These are phyloP conservation scores for Speoplatyrhinus poulsoni DNA, from an alignment of 2,113 vertebrate species.

Conservation along the genomic window DNA sequence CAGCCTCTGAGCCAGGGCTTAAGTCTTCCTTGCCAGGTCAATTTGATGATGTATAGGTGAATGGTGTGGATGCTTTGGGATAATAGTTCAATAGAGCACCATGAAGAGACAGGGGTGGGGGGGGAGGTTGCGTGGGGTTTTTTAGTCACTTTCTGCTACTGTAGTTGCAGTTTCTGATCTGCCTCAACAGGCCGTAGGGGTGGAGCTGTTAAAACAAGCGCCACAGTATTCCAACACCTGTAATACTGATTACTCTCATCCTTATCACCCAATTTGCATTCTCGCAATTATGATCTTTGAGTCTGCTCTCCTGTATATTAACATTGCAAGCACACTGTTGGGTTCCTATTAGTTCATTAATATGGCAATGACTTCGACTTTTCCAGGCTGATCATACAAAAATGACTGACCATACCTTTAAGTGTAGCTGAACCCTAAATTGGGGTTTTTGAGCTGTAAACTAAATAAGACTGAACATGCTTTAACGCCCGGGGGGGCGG, in stretches of 20 bases:
- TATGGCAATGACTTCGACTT: too few species aligned
- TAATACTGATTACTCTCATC: background rate
- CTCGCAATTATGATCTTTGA: constrained; percentile 4
- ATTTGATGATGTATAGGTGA: constrained; percentile 69
- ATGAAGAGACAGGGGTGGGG: constrained; percentile 49
- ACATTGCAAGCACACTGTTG: background rate
- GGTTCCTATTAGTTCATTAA: too few species aligned
- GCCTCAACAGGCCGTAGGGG: constrained; percentile 25
- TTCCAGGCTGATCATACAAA: too few species aligned
- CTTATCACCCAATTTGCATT: background rate
- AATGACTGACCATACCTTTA: too few species aligned
- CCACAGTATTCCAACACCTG: constrained; percentile 1
- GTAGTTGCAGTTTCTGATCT: constrained; percentile 23
- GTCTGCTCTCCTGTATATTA: background rate
- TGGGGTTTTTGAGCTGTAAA: too few species aligned
- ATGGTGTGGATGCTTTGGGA: constrained; percentile 38
- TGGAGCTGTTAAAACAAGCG: background rate
- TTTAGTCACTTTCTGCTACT: constrained; percentile 29
- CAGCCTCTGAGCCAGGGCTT: constrained; percentile 48
- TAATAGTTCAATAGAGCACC: constrained; percentile 64
- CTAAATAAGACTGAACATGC: too few species aligned
- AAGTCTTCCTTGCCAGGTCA: constrained; percentile 62
- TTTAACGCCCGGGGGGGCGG: too few species aligned
- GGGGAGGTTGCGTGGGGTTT: constrained; percentile 7
- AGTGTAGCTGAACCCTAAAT: too few species aligned